These are phyloP conservation scores for Silurus meridionalis DNA, from an alignment of 2,113 vertebrate species.

Conservation along the genomic window DNA sequence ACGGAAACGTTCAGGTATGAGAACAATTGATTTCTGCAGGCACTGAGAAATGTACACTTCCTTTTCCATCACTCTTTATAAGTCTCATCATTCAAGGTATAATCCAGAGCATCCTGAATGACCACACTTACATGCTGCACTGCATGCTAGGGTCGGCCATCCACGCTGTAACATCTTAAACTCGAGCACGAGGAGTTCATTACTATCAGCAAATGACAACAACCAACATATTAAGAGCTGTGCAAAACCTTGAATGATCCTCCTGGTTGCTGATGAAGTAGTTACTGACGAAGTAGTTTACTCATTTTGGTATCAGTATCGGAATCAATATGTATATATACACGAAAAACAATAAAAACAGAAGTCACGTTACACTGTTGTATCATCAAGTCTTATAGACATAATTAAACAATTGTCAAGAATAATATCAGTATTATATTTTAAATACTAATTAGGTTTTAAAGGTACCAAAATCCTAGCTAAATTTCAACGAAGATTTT, in stretches of 20 bases:
- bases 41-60: not conserved
- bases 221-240: not conserved
- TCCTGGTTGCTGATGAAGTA: not conserved
- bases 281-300: not conserved
- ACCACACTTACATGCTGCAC: not conserved
- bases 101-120: not conserved
- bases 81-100: not conserved
- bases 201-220: not conserved
- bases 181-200: not conserved
- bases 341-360: not conserved
- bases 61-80: not conserved
- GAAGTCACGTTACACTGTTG: not conserved
- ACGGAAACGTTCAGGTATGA: not conserved
- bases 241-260: not conserved
- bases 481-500: not conserved
- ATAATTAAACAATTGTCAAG: not conserved
- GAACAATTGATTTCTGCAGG: not conserved
- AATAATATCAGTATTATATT: not conserved
- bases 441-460: not conserved
- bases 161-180: not conserved
- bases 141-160: not conserved
- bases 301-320: not conserved
- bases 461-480: slow-evolving; percentile 1
- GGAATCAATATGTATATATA: not conserved
- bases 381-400: not conserved